Conservation (phyloP, 2,888 invertebrate genomes). For the Meganola albula region DNA sequence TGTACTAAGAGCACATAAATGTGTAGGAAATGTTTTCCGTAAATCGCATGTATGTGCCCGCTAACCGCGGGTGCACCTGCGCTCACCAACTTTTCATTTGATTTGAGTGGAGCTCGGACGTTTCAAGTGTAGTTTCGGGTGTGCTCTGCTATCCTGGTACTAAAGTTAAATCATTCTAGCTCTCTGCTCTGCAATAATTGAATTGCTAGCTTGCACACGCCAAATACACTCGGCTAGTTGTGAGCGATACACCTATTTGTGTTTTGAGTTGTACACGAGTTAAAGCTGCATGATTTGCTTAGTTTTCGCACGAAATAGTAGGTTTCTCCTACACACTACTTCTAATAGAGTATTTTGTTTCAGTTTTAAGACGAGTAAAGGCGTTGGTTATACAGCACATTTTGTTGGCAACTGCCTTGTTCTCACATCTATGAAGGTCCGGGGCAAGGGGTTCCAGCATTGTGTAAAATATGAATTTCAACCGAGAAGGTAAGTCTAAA, state of each 20-base stretch:
- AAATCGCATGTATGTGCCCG: constrained; percentile 20
- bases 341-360: constrained; percentile 28
- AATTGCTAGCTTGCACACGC: constrained; percentile 23
- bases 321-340: too few relatives aligned
- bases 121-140: constrained; percentile 32
- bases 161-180: constrained; percentile 31
- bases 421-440: constrained; percentile 98
- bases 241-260: constrained; percentile 10
- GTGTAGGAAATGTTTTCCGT: constrained; percentile 25
- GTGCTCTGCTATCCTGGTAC: constrained; percentile 38
- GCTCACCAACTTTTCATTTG: constrained; percentile 39
- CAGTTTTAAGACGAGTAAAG: constrained; percentile 99
- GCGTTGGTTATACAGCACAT: constrained; percentile 99
- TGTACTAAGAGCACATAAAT: constrained; percentile 25
- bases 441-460: constrained; percentile 99
- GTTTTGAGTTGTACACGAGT: too few relatives aligned
- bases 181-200: constrained; percentile 33
- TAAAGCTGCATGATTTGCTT: too few relatives aligned
- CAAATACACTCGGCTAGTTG: constrained; percentile 5
- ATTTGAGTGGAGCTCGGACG: constrained; percentile 32
- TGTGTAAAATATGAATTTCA: constrained; percentile 99
- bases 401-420: constrained; percentile 99
- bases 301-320: too few relatives aligned
- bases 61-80: constrained; percentile 25
- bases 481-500: constrained; percentile 83